phyloP scores from a whole-genome alignment of 2,888 invertebrate species.

The Heliconius ismenius region DNA sequence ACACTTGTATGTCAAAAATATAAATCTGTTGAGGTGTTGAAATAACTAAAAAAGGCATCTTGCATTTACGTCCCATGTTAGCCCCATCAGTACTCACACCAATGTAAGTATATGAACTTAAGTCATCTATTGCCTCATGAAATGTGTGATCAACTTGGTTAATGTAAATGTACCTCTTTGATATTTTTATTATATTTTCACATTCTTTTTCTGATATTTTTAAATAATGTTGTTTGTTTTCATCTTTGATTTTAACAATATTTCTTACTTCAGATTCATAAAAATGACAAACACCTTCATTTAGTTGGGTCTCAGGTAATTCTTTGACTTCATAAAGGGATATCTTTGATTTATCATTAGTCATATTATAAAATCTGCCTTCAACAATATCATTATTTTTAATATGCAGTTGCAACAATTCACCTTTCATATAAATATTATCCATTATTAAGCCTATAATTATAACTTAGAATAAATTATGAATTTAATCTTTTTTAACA shows the following conservation, averaged over 20 bases:
- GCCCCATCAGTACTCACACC: slow-evolving; percentile 74
- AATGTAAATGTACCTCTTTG: slow-evolving; percentile 72
- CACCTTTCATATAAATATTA: slow-evolving; percentile 74
- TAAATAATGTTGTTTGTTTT: slow-evolving; percentile 60
- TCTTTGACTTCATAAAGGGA: slow-evolving; percentile 73
- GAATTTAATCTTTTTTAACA: slow-evolving; percentile 67
- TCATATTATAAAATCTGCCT: slow-evolving; percentile 74
- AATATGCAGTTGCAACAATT: slow-evolving; percentile 74
- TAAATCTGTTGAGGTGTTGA: slow-evolving; percentile 74
- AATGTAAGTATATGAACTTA: slow-evolving; percentile 64
- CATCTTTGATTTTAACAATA: slow-evolving; percentile 68
- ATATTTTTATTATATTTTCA: slow-evolving; percentile 68
- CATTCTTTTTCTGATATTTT: slow-evolving; percentile 72
- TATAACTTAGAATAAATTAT: slow-evolving; percentile 32
- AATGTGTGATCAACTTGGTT: slow-evolving; percentile 74
- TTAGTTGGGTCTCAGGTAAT: slow-evolving; percentile 57
- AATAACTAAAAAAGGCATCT: slow-evolving; percentile 73
- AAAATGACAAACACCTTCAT: slow-evolving; percentile 70
- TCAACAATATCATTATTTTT: slow-evolving; percentile 71
- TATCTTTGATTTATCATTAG: slow-evolving; percentile 72
- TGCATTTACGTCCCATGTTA: slow-evolving; percentile 76
- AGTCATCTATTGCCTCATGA: slow-evolving; percentile 69
- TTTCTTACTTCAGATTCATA: slow-evolving; percentile 71
- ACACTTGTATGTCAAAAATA: slow-evolving; percentile 76
- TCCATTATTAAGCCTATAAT: slow-evolving; percentile 62